phyloP scores from a whole-genome alignment of 2,113 vertebrate species.

The Prietella phreatophila region DNA sequence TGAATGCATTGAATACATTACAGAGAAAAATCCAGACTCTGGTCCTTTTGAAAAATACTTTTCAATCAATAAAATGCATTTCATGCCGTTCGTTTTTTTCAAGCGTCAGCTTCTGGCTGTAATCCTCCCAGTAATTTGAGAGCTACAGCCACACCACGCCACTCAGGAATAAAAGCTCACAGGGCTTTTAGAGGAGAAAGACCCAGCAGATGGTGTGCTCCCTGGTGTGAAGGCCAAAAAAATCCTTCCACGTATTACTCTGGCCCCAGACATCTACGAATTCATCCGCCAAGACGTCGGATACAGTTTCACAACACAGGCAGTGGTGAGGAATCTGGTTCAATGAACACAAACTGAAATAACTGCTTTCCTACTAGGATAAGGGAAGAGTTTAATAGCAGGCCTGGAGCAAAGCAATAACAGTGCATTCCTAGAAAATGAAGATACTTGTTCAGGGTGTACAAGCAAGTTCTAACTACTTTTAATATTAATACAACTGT shows the following conservation, averaged over 20 bases:
- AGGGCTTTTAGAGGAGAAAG: conserved; percentile 23
- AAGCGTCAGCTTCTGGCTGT: not conserved
- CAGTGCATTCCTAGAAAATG: not conserved
- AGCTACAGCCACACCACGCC: not conserved
- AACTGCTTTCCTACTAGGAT: not conserved
- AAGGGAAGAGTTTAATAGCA: not conserved
- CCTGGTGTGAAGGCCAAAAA: conserved; percentile 11
- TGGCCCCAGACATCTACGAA: not conserved
- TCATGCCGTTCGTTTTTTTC: not conserved
- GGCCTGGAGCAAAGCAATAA: not conserved
- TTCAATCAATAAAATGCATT: conserved; percentile 19
- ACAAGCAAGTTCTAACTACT: not conserved
- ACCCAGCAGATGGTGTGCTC: conserved; percentile 30
- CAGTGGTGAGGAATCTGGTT: not conserved
- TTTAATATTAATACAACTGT: not conserved
- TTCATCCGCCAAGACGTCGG: not conserved
- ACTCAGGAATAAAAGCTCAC: conserved; percentile 5
- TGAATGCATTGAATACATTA: not conserved
- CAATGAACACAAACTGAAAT: not conserved
- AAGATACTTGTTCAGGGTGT: not conserved
- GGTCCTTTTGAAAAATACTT: not conserved
- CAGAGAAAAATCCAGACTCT: not conserved
- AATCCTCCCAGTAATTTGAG: conserved; percentile 19
- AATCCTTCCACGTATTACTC: conserved; percentile 17
- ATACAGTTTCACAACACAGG: conserved; percentile 17